Percentiles rank a stretch among this genome's conserved stretches.
Conservation (phyloP, 2,888 invertebrate genomes). For the Cataglyphis cursor region DNA sequence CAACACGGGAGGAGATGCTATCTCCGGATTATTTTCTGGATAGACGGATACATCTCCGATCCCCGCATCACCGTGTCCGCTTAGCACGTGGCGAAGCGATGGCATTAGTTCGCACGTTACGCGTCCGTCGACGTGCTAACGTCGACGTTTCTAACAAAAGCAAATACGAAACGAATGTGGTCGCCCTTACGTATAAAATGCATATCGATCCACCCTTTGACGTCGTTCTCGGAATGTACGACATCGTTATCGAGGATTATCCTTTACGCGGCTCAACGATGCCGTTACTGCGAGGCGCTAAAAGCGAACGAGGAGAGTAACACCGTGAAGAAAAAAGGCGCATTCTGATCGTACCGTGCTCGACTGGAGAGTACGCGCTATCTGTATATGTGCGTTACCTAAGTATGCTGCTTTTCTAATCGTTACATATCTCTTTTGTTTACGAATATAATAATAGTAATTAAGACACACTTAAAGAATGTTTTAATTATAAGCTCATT, state of each 20-base stretch:
- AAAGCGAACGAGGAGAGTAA: constrained; percentile 43
- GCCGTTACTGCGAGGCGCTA: constrained; percentile 41
- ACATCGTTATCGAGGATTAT: constrained; percentile 63
- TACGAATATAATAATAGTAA: neutral
- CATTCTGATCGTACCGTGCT: neutral
- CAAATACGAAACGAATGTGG: constrained; percentile 78
- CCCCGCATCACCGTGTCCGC: constrained; percentile 70
- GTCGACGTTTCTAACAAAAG: constrained; percentile 53
- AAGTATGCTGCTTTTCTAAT: neutral
- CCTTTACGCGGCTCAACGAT: constrained; percentile 55
- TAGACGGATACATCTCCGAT: constrained; percentile 82
- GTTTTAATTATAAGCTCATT: neutral
- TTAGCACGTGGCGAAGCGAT: constrained; percentile 72
- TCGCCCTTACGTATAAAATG: constrained; percentile 10
- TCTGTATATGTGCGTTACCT: neutral
- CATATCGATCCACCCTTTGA: constrained; percentile 37
- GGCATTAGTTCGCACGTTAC: constrained; percentile 75
- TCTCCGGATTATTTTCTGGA: constrained; percentile 85
- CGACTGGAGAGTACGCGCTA: constrained; percentile 5
- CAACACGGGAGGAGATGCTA: constrained; percentile 63
- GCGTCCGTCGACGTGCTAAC: constrained; percentile 52
- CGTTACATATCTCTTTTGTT: neutral
- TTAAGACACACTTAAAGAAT: neutral
- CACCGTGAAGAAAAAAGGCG: constrained; percentile 16
- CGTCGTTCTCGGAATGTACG: constrained; percentile 45